phyloP scores from a whole-genome alignment of 2,888 invertebrate genomes.

The Pollenia griseotomentosa region DNA sequence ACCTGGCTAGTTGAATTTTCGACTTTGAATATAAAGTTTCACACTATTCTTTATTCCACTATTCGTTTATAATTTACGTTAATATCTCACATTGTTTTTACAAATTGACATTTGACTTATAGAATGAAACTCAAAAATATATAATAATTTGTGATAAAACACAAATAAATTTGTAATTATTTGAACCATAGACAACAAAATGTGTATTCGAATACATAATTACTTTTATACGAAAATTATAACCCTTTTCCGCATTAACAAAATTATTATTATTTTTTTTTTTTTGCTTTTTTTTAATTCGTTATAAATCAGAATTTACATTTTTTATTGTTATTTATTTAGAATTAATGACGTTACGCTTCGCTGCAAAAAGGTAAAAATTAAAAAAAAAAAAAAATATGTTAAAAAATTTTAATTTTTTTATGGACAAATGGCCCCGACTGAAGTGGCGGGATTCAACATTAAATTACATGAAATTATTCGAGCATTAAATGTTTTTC shows the following conservation, averaged over 20 bases:
- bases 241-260: conserved; percentile 63
- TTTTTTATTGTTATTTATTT: conserved; percentile 43
- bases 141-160: neutral
- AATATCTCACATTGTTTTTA: neutral
- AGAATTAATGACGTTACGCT: conserved; percentile 69
- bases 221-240: conserved; percentile 49
- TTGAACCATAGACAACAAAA: conserved; percentile 13
- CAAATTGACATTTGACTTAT: neutral
- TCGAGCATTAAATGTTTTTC: conserved; percentile 66
- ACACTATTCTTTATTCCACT: too few species aligned
- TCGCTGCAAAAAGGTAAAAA: conserved; percentile 46
- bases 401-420: conserved; percentile 21
- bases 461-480: conserved; percentile 60
- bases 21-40: too few species aligned
- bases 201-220: neutral
- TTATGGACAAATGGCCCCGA: conserved; percentile 66
- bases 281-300: neutral
- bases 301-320: conserved; percentile 55
- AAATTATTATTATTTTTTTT: conserved; percentile 1
- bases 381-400: neutral
- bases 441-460: conserved; percentile 41
- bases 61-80: too few species aligned
- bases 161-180: conserved; percentile 24
- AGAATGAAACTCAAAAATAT: neutral
- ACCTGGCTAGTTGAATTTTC: too few species aligned